phyloP scores from a whole-genome alignment of 2,797 vertebrate genomes.

The Clarias fuscus region DNA sequence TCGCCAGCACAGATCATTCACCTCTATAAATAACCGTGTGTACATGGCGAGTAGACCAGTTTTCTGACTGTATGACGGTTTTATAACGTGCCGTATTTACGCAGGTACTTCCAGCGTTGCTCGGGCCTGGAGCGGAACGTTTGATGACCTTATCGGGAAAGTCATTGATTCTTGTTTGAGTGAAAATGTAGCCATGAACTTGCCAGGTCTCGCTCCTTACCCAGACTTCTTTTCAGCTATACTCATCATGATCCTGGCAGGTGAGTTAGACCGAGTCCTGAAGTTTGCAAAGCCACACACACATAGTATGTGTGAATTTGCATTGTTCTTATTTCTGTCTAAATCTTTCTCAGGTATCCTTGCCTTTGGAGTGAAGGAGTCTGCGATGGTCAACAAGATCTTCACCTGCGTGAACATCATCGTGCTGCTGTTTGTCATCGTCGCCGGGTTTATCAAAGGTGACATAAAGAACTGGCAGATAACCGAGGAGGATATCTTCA shows the following conservation, averaged over 20 bases:
- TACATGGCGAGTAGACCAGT: background rate
- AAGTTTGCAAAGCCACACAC: background rate
- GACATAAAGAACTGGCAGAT: constrained; percentile 79
- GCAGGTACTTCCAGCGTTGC: constrained; percentile 86
- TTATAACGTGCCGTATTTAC: background rate
- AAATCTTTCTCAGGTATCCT: constrained; percentile 73
- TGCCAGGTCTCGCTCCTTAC: constrained; percentile 81
- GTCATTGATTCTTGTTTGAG: constrained; percentile 71
- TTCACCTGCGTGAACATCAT: constrained; percentile 81
- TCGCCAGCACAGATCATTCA: constrained; percentile 1
- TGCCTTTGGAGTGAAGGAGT: constrained; percentile 86
- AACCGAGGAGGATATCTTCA: constrained; percentile 62
- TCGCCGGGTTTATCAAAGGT: constrained; percentile 81
- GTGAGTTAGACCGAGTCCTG: constrained; percentile 50
- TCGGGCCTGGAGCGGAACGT: constrained; percentile 85
- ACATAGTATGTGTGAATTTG: background rate
- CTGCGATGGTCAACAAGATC: constrained; percentile 80
- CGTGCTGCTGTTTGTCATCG: constrained; percentile 80
- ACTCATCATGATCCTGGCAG: constrained; percentile 83
- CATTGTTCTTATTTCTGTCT: background rate
- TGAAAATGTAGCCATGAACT: constrained; percentile 64
- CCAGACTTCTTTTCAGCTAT: constrained; percentile 83
- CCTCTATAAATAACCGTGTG: background rate
- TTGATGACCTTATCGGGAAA: constrained; percentile 82
- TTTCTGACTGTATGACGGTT: background rate